These are phyloP conservation scores for Sphenopsis melanotis DNA, from an alignment of 2,797 vertebrate genomes.

Conservation along the genomic window DNA sequence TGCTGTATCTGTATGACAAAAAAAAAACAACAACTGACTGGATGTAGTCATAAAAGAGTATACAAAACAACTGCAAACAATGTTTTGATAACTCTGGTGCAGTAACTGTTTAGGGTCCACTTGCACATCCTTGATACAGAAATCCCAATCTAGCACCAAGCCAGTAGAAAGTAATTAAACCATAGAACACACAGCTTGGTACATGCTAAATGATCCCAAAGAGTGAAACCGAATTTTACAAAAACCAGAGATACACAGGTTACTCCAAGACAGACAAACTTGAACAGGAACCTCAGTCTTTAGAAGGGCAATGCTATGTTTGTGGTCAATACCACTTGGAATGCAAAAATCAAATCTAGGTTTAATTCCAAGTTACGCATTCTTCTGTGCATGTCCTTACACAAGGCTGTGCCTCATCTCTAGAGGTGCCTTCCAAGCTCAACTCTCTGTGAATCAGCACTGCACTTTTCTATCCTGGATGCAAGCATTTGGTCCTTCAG, in stretches of 20 bases:
- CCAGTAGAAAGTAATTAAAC: background rate
- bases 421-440: background rate
- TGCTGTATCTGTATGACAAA: background rate
- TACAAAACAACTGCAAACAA: background rate
- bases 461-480: background rate
- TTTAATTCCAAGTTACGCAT: background rate
- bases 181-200: background rate
- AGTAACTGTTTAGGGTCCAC: background rate
- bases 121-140: background rate
- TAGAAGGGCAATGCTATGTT: background rate
- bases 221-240: background rate
- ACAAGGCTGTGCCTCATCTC: background rate
- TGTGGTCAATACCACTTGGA: background rate
- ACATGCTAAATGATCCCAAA: background rate
- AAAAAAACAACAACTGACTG: background rate
- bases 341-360: background rate
- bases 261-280: background rate
- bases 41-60: background rate
- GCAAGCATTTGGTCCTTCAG: background rate
- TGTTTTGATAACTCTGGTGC: background rate
- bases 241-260: background rate
- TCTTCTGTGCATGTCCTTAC: background rate
- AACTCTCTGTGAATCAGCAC: background rate
- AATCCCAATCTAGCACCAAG: background rate
- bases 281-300: background rate